Base-by-base conservation (phyloP, 2,888 invertebrate genomes). In the Stenolophus ochropezus region DNA sequence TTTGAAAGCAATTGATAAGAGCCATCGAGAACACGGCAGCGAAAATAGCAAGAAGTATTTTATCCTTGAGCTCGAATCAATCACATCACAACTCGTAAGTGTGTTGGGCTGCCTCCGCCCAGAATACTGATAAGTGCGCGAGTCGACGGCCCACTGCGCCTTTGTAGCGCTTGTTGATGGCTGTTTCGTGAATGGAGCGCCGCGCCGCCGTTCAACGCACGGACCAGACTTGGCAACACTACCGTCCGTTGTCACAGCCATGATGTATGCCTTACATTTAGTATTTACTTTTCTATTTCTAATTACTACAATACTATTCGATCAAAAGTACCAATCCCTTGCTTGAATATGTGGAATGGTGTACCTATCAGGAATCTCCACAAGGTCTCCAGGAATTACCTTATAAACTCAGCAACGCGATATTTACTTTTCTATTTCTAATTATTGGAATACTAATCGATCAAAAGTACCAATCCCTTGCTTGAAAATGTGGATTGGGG, bases 1-100 rank as follows among this genome's bases (percentile, higher is more conserved):
- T 80, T 73, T 80, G 80, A 80, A 80, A 80, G 80, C 80, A 80
- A 80, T 80, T 80, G 80, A 80, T 80, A 80, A 80, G 80, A 80
- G 80, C 73, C 80, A 80, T 80, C 80, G 80, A 71, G 71, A 71
- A 73, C 73, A 80, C 53, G 73, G 56, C 42, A 21, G 56, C 51
- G 53, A 80, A 80, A 80, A 80, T 80, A 80, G 80, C 80, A 23
- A 47, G 80, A 51, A 80, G 80, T 80, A 80, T 80, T 80, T 80
- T 80, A 80, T 80, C 71, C 80, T 56, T 73, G 80, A 80, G 47
- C 73, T 73, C 80, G 80, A 80, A 80, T 80, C 80, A 80, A 80
- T 80, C 80, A 80, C 80, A 80, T 80, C 80, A 21, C 73, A 42
- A 56, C 69, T 71, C 11, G 80, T 80, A 73, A 80, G 80, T 80